Conservation (phyloP, 2,113 vertebrate species). For the Malurus elegans region DNA sequence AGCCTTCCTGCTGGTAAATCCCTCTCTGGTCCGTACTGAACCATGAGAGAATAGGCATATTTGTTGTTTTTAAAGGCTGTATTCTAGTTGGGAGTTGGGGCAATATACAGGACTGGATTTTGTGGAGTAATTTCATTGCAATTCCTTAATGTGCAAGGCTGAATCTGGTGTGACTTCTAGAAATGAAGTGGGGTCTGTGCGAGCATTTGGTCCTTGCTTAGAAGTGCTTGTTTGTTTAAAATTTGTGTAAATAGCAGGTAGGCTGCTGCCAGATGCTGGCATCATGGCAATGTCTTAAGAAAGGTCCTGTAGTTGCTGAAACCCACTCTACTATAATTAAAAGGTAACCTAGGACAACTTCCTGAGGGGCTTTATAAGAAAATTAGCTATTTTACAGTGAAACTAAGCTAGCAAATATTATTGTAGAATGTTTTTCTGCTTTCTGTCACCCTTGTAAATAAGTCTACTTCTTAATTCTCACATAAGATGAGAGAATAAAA, state of each 20-base stretch:
- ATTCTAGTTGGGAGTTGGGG: not conserved
- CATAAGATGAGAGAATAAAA: not conserved
- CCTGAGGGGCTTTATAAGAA: not conserved
- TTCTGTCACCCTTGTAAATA: not conserved
- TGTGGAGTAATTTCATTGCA: not conserved
- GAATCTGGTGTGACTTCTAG: not conserved
- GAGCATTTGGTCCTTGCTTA: not conserved
- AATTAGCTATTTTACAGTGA: not conserved
- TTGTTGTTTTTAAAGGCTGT: not conserved
- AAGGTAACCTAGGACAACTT: not conserved
- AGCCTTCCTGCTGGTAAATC: not conserved
- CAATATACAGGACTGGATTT: not conserved
- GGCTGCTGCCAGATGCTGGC: not conserved
- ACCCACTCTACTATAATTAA: not conserved
- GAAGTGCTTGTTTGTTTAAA: not conserved
- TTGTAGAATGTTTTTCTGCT: not conserved
- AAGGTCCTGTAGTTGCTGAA: not conserved
- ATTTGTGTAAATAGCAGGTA: not conserved
- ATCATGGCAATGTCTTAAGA: not conserved
- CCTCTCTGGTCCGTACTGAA: not conserved
- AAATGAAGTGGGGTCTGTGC: not conserved
- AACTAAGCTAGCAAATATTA: not conserved
- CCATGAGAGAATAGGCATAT: fast-evolving
- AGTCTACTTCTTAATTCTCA: not conserved
- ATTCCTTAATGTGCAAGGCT: not conserved